Evolutionary conservation across 2,888 invertebrate species (phyloP), one percentile per base, ranked within the genome.

Genomic region (Andrena bicolor): DNA sequence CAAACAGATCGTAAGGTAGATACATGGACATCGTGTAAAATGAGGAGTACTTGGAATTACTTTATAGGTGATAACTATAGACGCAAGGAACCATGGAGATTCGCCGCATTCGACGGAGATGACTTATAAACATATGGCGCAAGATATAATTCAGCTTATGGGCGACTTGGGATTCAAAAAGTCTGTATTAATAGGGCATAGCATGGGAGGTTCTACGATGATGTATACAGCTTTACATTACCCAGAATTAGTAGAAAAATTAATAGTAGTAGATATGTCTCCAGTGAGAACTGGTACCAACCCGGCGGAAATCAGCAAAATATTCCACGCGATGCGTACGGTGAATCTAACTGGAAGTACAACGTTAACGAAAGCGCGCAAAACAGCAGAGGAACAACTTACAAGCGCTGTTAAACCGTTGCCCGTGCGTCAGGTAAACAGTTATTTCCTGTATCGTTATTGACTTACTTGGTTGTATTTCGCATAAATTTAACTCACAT

Each of bases 51-150:
- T 80, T 71, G 30, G 35, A 51, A 63, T 63, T 20, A 32, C 48
- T 74, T 80, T 68, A 26, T 76, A 96, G 96, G 95, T 98, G 0
- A 95, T 98, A 82, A 95, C 97, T 6, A 95, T 99, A 48, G 99
- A 99, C 94, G 97, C 97, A 6, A 95, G 99, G 92, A 99, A 99
- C 94, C 99, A 99, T 94, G 99, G 99, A 0, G 98, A 98, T 84
- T 99, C 99, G 91, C 97, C 97, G 0, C 98, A 99, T 92, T 94
- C 96, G 0, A 88, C 95, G 0, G 95, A 96, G 0, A 97, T 98
- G 94, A 95, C 95, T 30, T 99, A 98, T 91, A 94, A 95, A 10
- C 95, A 96, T 56, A 96, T 99, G 95, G 96, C 97, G 0, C 95
- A 94, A 72, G 99, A 99, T 94, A 91, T 99, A 4, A 92, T 95